A percentile compares a stretch with the other conserved stretches of the same genome.
These are phyloP conservation scores for Psittacula cyanocephala DNA, from an alignment of 2,113 vertebrate genomes.

Conservation along the genomic window DNA sequence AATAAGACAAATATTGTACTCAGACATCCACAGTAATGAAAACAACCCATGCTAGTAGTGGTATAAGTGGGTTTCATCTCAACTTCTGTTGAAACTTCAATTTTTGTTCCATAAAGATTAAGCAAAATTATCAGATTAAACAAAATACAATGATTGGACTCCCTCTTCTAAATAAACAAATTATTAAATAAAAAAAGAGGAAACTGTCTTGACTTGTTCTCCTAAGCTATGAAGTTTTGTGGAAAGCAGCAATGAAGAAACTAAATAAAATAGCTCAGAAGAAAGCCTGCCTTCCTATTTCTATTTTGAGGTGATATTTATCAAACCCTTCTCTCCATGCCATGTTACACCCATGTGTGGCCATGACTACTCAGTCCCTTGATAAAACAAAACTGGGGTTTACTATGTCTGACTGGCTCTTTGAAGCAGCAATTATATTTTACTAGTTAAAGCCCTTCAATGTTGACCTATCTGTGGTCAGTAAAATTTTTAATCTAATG, in stretches of 20 bases:
- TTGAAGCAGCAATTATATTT: background rate
- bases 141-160: background rate
- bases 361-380: too few species aligned
- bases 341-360: accelerated
- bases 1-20: background rate
- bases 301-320: background rate
- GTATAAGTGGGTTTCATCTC: background rate
- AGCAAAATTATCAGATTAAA: background rate
- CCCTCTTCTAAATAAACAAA: background rate
- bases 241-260: background rate
- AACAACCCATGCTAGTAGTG: background rate
- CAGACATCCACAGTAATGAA: too few species aligned
- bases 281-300: background rate
- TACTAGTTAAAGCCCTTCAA: background rate
- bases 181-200: too few species aligned
- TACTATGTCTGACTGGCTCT: background rate
- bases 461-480: accelerated
- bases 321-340: background rate
- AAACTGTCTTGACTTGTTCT: background rate
- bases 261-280: background rate
- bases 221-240: background rate
- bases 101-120: background rate
- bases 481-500: accelerated
- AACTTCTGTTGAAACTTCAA: background rate
- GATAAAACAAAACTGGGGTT: background rate